These are phyloP conservation scores for Hydropotes inermis DNA, from an alignment of 2,113 vertebrate genomes.

Conservation along the genomic window DNA sequence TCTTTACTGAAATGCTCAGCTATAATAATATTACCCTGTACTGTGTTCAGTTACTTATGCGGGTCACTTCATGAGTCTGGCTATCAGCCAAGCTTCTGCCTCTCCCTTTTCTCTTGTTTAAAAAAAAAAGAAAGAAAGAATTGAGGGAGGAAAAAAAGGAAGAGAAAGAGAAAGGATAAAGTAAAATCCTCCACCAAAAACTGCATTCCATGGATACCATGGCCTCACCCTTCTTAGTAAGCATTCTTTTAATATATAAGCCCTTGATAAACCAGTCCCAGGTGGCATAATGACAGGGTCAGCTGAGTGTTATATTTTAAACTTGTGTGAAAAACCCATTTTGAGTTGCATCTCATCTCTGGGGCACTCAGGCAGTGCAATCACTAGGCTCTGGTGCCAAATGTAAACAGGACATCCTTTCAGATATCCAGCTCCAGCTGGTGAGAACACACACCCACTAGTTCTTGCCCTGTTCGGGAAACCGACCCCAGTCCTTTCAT, in stretches of 20 bases:
- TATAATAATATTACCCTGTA: slow-evolving; percentile 48
- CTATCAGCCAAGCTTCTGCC: slow-evolving; percentile 56
- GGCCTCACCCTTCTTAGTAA: slow-evolving; percentile 63
- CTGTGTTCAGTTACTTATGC: slow-evolving; percentile 57
- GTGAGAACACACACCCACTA: slow-evolving; percentile 79
- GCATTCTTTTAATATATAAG: slow-evolving; percentile 73
- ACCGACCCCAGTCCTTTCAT: slow-evolving; percentile 76
- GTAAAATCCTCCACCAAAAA: slow-evolving; percentile 58
- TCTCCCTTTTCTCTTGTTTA: slow-evolving; percentile 59
- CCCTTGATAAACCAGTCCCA: slow-evolving; percentile 78
- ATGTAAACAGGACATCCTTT: slow-evolving; percentile 88
- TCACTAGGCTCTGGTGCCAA: slow-evolving; percentile 77
- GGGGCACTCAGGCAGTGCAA: slow-evolving; percentile 76
- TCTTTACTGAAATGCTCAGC: slow-evolving; percentile 45
- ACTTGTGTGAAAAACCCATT: slow-evolving; percentile 82
- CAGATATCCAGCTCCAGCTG: slow-evolving; percentile 83
- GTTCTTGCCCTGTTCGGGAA: slow-evolving; percentile 80
- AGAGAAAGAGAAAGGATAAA: slow-evolving; percentile 23
- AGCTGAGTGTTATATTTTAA: slow-evolving; percentile 81
- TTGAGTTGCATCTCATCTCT: slow-evolving; percentile 78
- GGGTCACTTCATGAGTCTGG: slow-evolving; percentile 67
- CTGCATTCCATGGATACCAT: slow-evolving; percentile 66
- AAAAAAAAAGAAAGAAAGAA: not conserved
- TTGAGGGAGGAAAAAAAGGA: not conserved
- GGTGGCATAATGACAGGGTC: slow-evolving; percentile 80